Percentiles rank a stretch among this genome's conserved stretches.
These are phyloP conservation scores for Cynodonichthys magdalenae DNA, from an alignment of 2,797 vertebrate species.

Conservation along the genomic window DNA sequence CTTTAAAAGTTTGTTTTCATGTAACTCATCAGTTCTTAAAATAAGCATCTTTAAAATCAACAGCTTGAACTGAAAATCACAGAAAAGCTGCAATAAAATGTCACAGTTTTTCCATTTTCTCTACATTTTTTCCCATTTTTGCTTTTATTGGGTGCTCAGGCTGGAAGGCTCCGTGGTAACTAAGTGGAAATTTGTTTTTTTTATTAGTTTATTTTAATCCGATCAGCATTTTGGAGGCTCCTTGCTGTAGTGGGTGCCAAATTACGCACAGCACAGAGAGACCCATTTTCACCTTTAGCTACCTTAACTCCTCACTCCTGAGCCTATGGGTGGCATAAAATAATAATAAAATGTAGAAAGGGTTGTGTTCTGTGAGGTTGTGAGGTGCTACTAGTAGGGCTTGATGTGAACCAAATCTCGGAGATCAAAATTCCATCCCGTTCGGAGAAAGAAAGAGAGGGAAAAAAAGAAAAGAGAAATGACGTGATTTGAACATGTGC, in stretches of 20 bases:
- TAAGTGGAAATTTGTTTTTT: conserved; percentile 38
- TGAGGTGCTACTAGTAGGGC: conserved; percentile 49
- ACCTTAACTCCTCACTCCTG: conserved; percentile 36
- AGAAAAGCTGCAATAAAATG: conserved; percentile 4
- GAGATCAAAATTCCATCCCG: conserved; percentile 82
- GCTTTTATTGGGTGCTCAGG: conserved; percentile 22
- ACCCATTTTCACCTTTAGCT: conserved; percentile 27
- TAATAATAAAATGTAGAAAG: not conserved
- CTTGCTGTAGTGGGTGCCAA: conserved; percentile 16
- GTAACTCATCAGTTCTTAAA: no score
- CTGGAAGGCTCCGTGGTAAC: conserved; percentile 13
- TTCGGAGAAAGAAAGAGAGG: conserved; percentile 76
- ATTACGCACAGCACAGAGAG: conserved; percentile 42
- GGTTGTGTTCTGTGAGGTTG: conserved; percentile 38
- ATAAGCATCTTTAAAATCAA: not conserved
- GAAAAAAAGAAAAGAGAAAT: conserved; percentile 80
- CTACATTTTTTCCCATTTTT: conserved; percentile 7
- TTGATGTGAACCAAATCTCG: conserved; percentile 75
- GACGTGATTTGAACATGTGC: conserved; percentile 98
- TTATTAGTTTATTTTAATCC: conserved; percentile 37
- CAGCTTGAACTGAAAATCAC: conserved; percentile 9
- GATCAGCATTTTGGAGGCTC: conserved; percentile 24
- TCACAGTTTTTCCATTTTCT: conserved; percentile 16
- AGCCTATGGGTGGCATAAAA: conserved; percentile 50
- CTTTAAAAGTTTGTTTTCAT: no score